Conservation (phyloP, 2,113 vertebrate genomes). For the Mirounga angustirostris region DNA sequence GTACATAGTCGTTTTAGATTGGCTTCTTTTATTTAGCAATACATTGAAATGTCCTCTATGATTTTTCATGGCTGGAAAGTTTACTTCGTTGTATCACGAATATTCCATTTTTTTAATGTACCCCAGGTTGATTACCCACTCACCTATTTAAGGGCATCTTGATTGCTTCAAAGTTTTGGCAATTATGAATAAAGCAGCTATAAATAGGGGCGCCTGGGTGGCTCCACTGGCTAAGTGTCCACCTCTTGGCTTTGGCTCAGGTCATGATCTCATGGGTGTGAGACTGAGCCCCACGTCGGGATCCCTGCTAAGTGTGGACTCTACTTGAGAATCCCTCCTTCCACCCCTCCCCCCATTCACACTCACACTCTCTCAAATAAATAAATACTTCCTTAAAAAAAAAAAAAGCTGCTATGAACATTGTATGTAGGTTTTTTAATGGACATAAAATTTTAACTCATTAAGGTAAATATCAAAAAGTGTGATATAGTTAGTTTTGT, state of each 20-base stretch:
- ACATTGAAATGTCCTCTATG: neutral
- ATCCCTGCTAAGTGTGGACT: neutral
- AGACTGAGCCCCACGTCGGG: neutral
- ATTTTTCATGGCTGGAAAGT: neutral
- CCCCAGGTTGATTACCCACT: neutral
- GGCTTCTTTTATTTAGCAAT: neutral
- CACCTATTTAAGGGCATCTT: neutral
- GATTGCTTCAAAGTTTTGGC: neutral
- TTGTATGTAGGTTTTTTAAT: neutral
- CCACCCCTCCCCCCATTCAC: neutral
- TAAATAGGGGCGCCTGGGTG: neutral
- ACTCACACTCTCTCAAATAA: neutral
- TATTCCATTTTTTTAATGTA: neutral
- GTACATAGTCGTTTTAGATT: neutral
- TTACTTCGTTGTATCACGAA: neutral
- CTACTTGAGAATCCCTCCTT: neutral
- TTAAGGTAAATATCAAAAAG: neutral
- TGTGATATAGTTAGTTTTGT: neutral
- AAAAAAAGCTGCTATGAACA: neutral
- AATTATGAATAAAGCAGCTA: neutral
- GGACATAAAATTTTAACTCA: neutral
- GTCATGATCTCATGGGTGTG: neutral
- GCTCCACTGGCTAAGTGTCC: neutral
- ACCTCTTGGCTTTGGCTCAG: neutral
- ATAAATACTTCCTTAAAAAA: neutral